Base-by-base conservation (phyloP, 2,888 invertebrate genomes). In the Acanthosoma haemorrhoidale region DNA sequence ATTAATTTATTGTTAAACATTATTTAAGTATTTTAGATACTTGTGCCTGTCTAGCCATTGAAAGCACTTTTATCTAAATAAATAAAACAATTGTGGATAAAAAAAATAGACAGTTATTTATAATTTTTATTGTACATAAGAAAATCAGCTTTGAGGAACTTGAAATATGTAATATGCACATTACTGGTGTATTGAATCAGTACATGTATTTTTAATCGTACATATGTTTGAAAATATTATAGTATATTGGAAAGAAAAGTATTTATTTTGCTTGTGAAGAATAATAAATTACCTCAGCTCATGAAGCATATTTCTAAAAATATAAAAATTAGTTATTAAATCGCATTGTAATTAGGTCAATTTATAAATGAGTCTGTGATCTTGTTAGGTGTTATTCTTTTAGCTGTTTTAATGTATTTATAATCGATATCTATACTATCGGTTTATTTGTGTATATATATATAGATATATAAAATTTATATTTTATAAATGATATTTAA, bases 401-500 rank as follows among this genome's bases (percentile, higher is more conserved):
- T 25, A 25, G 3, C 11, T 18, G 25, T 43, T 11, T 18, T 43
- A 43, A 9, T 21, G 16, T 43, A 43, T 21, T 32, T 43, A 21
- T 43, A 21, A 43, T 43, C 21, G 13, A 11, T 21, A 13, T 43
- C 18, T 43, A 43, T 41, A 41, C 16, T 38, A 15, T 34, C 13
- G 34, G 8, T 34, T 11, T 34, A 15, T n/a, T n/a, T n/a, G n/a
- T n/a, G n/a, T n/a, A n/a, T n/a, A n/a, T n/a, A 38, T 15, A 39
- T 39, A 39, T 39, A 51, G 21, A 51, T 51, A 51, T 51, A 18
- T 25, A 25, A 25, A 25, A 51, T 51, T 5, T 13, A 13, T 51
- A 25, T 51, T 51, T 43, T 51, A 51, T 25, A 51, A 51, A 25
- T 51, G 43, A 51, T 25, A 51, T 51, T 25, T 51, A 51, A 51